Conservation (phyloP, 2,888 invertebrate genomes). For the Trilocha varians region DNA sequence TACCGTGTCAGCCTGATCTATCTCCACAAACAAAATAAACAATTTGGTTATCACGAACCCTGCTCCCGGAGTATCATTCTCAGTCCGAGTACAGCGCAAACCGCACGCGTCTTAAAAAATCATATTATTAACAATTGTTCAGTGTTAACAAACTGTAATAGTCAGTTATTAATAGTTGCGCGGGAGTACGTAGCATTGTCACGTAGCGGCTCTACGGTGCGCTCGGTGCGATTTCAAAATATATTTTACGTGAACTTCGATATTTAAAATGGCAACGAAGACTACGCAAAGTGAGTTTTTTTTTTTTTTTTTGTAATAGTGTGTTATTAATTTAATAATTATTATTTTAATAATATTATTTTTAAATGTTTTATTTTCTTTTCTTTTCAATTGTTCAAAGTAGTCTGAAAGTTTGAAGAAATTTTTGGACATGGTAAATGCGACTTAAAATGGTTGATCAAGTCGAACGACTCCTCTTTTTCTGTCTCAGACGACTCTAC, state of each 20-base stretch:
- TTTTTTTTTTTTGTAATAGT: not conserved
- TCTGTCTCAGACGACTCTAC: too few species aligned
- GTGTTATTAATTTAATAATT: not conserved
- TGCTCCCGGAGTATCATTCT: constrained; percentile 39
- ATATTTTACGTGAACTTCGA: constrained; percentile 15
- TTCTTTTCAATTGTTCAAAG: too few species aligned
- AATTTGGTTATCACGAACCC: constrained; percentile 40
- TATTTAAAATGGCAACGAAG: constrained; percentile 39
- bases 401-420: too few species aligned
- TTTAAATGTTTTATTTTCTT: too few species aligned
- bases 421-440: too few species aligned
- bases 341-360: not conserved
- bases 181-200: constrained; percentile 37
- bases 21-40: constrained; percentile 22
- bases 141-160: constrained; percentile 34
- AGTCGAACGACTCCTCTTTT: too few species aligned
- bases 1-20: constrained; percentile 7
- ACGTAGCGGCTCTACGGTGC: constrained; percentile 48
- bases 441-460: too few species aligned
- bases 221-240: constrained; percentile 8
- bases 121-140: constrained; percentile 19
- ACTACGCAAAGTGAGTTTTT: constrained; percentile 36
- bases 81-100: constrained; percentile 36
- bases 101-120: constrained; percentile 39
- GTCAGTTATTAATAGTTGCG: constrained; percentile 32